Evolutionary conservation across 23 tunicate species (phyloP), one percentile per base, ranked within the genome.

Genomic region (Trididemnum nubilum): DNA sequence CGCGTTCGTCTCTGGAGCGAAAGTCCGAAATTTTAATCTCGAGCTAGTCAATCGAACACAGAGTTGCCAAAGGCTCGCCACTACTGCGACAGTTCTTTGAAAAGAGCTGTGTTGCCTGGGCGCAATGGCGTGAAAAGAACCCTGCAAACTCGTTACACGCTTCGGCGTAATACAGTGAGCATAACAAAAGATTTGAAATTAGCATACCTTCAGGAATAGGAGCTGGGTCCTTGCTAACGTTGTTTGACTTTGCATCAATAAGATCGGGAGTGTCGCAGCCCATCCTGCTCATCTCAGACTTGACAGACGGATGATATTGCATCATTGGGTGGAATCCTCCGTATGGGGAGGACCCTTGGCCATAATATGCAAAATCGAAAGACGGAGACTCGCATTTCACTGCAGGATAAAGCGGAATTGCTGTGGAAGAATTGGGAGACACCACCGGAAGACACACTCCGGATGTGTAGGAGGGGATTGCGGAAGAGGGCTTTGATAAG

Each of bases 131-230:
- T n/a, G n/a, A n/a, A n/a, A n/a, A n/a, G n/a, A n/a, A n/a, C n/a
- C n/a, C n/a, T n/a, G n/a, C n/a, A n/a, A n/a, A n/a, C n/a, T n/a
- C n/a, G n/a, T n/a, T n/a, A n/a, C n/a, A n/a, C n/a, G n/a, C n/a
- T n/a, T n/a, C n/a, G n/a, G n/a, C n/a, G n/a, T n/a, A n/a, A n/a
- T n/a, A n/a, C n/a, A n/a, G n/a, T n/a, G n/a, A n/a, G n/a, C n/a
- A n/a, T n/a, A n/a, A n/a, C n/a, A n/a, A n/a, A n/a, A n/a, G n/a
- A n/a, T n/a, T n/a, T 44, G 9, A 44, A 61, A 26, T 26, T n/a
- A 63, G 79, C 30, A 21, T 0, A 88, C 92, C 87, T 88, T 85
- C 44, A 58, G 91, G 91, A 26, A 87, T 81, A 21, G 85, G 76
- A 72, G 34, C 73, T 59, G 91, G 85, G 7, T 87, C 75, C 60